Evolutionary conservation across 2,113 vertebrate species (phyloP), one percentile per base, ranked within the genome.

Genomic region (Macroglossus sobrinus): DNA sequence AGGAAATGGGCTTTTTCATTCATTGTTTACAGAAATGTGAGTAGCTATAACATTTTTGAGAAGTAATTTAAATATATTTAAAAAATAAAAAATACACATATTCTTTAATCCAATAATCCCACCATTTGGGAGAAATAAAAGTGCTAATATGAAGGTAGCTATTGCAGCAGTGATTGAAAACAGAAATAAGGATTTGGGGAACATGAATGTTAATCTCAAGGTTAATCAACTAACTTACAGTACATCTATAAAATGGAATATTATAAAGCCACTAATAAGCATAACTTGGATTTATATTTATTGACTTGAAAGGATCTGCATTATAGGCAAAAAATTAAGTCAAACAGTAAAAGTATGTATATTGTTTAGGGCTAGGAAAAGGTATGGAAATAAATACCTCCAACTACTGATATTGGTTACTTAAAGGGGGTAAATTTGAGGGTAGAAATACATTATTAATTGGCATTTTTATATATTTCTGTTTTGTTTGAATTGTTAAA

Each of bases 401-500:
- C 87, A 92, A 40, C 59, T 90, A 43, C 30, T 89, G 75, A 90
- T 12, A 24, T 7, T 76, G 71, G 40, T 72, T 84, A 96, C 55
- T 68, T 72, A 18, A 75, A 79, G 22, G 45, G 15, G 33, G 30
- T 92, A 78, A 85, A 38, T 64, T 45, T 35, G 14, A 75, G 18
- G 76, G 24, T n/a, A 82, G 43, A 80, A 64, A 5, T 30, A 95
- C 30, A 53, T 47, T 63, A 78, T n/a, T 72, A 12, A 84, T n/a
- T 43, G 33, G 7, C 33, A 81, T 92, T 94, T 85, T 55, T 69
- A 64, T n/a, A 68, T 6, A 76, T 57, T 84, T 92, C 43, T 92
- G 10, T 84, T 90, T 76, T 89, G 40, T 95, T 91, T 88, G 28
- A 89, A 75, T 93, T 90, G 81, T 84, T 75, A 35, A 14, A 90